phyloP scores from a whole-genome alignment of 1,140 invertebrate species.

The Tigriopus japonicus region DNA sequence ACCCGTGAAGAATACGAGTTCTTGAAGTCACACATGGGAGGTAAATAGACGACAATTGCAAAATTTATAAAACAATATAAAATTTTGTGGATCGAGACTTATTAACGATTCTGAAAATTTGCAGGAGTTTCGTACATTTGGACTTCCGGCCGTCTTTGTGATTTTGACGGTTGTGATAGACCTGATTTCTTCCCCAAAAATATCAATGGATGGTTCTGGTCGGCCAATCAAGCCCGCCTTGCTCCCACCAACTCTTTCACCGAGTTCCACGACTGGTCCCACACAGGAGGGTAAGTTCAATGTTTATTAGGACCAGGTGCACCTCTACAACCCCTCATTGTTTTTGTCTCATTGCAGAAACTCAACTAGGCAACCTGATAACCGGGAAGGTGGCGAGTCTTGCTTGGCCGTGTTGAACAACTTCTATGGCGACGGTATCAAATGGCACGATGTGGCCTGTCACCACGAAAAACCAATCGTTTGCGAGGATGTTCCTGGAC shows the following conservation, averaged over 20 bases:
- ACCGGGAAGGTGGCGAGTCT: slow-evolving; percentile 71
- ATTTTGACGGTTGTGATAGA: slow-evolving; percentile 72
- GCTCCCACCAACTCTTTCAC: slow-evolving; percentile 53
- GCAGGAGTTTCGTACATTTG: slow-evolving; percentile 46
- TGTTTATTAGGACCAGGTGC: neutral
- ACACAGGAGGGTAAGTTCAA: slow-evolving; percentile 42
- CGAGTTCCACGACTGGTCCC: slow-evolving; percentile 27
- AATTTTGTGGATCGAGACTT: too few species aligned
- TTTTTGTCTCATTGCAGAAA: slow-evolving; percentile 36
- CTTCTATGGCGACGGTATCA: slow-evolving; percentile 64
- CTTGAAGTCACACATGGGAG: slow-evolving; percentile 34
- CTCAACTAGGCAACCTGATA: slow-evolving; percentile 69
- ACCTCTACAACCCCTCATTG: neutral
- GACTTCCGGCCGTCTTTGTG: slow-evolving; percentile 76
- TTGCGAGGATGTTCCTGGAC: slow-evolving; percentile 68
- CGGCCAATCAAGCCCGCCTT: slow-evolving; percentile 68
- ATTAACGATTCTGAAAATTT: too few species aligned
- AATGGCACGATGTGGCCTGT: slow-evolving; percentile 69
- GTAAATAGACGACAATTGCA: neutral
- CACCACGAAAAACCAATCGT: slow-evolving; percentile 62
- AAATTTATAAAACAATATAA: too few species aligned
- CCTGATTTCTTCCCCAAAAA: slow-evolving; percentile 67
- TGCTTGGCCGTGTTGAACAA: slow-evolving; percentile 58
- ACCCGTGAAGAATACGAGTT: slow-evolving; percentile 67
- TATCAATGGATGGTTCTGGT: slow-evolving; percentile 84